These are phyloP conservation scores for Coturnix japonica DNA, from an alignment of 2,113 vertebrate species.

Conservation along the genomic window DNA sequence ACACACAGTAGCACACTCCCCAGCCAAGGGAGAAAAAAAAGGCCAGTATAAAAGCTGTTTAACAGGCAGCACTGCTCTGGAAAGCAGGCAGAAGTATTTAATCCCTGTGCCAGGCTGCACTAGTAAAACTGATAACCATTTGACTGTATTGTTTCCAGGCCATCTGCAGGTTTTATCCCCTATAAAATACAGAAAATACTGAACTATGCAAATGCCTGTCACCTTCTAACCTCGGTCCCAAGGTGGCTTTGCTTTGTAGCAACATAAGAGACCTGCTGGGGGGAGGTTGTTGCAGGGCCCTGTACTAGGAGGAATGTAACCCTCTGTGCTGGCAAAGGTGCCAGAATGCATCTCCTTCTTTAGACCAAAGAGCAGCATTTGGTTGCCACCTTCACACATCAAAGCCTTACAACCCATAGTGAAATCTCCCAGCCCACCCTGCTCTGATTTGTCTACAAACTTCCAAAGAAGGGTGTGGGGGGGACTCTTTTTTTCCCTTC, in stretches of 20 bases:
- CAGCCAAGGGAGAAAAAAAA: not conserved
- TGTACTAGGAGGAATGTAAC: not conserved
- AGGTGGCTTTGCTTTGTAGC: not conserved
- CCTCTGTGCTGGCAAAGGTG: not conserved
- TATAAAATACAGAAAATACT: not conserved
- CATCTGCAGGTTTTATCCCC: not conserved
- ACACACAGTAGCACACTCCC: not conserved
- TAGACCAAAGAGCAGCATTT: not conserved
- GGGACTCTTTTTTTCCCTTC: not conserved
- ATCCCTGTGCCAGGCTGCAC: not conserved
- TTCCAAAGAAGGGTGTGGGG: not conserved
- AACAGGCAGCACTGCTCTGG: accelerated
- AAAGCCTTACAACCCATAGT: not conserved
- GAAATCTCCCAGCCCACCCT: not conserved
- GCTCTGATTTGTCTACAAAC: not conserved
- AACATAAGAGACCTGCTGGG: not conserved
- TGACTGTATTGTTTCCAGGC: not conserved
- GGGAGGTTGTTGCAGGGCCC: not conserved
- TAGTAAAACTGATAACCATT: not conserved
- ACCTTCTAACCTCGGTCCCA: not conserved
- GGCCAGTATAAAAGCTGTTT: not conserved
- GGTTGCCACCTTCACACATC: not conserved
- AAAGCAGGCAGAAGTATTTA: not conserved
- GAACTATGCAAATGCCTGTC: not conserved
- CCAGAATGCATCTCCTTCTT: not conserved